Base-by-base conservation (phyloP, 2,797 vertebrate genomes). In the Psittacula derbiana region DNA sequence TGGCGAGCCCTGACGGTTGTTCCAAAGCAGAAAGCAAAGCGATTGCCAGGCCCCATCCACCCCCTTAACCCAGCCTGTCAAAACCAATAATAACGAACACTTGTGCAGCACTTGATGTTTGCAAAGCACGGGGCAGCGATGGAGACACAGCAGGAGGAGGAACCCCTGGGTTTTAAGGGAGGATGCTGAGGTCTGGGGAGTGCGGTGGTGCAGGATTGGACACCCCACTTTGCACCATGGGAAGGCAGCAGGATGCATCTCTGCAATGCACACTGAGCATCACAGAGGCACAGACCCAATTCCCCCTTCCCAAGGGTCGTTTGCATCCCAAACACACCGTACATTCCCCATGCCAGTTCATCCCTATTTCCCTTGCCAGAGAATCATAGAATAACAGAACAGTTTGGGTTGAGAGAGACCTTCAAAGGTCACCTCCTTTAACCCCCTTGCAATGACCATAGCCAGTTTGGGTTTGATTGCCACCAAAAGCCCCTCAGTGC, bases 111-210 rank as follows among this genome's bases (percentile, higher is more conserved):
- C 69, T 67, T 15, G 19, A 4, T 14, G 41, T 15, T 4, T 23
- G 33, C 38, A 55, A 43, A 50, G 41, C 7, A 0, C 0, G 2
- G 38, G n/a, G 49, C 19, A 24, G 69, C 0, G 12, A 7, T 2
- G 52, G 67, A 46, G 57, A 6, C 1, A 33, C 21, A 24, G n/a
- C 3, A 2, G 21, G 55, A 57, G 31, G 71, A 36, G 61, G 28
- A 36, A 1, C 27, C 49, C 38, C 36, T 30, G 19, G 25, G 46
- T 36, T 61, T 49, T 11, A 41, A 60, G 38, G 6, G 64, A 62
- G 47, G 53, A 10, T 33, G 58, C 9, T 28, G 50, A n/a, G 60
- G 19, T 55, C 55, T 50, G 38, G 25, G 31, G 31, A 55, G 19
- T 31, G 52, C 13, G 36, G 18, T 0, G 11, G 6, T 3, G n/a